Conservation (phyloP, 2,888 invertebrate species). For the Metopia argyrocephala region DNA sequence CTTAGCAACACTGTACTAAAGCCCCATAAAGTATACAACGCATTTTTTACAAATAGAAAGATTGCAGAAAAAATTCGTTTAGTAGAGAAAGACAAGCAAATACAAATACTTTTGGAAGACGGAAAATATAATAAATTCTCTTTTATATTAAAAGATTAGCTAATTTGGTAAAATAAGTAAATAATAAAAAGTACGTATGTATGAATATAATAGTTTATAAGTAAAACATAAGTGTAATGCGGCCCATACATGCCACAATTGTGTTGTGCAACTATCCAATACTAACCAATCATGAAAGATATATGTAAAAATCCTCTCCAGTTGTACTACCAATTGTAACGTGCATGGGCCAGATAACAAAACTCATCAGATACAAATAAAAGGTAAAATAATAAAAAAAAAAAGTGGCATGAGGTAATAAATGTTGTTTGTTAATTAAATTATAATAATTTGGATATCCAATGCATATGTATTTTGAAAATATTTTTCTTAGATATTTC, state of each 20-base stretch:
- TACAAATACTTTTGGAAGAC: constrained; percentile 2
- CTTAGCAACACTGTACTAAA: constrained; percentile 31
- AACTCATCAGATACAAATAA: too few species aligned
- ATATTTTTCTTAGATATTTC: too few species aligned
- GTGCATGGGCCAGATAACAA: too few species aligned
- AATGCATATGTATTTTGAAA: not conserved
- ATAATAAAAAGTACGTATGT: too few species aligned
- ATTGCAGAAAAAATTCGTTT: not conserved
- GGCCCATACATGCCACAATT: too few species aligned
- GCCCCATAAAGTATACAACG: constrained; percentile 31
- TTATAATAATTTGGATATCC: constrained; percentile 35
- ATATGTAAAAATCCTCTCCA: too few species aligned
- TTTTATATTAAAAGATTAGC: not conserved
- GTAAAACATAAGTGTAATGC: too few species aligned
- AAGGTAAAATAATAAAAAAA: not conserved
- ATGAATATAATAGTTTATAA: too few species aligned
- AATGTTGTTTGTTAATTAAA: constrained; percentile 45
- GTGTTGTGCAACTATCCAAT: too few species aligned
- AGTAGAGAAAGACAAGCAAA: not conserved
- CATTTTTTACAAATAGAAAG: not conserved
- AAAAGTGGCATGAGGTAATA: not conserved
- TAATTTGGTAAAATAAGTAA: constrained; percentile 5
- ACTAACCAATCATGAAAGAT: too few species aligned
- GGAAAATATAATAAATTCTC: not conserved
- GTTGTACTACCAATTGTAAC: too few species aligned